Percentiles rank a stretch among this genome's conserved stretches.
Conservation (phyloP, 2,888 invertebrate species). For the Ephialtes manifestator region DNA sequence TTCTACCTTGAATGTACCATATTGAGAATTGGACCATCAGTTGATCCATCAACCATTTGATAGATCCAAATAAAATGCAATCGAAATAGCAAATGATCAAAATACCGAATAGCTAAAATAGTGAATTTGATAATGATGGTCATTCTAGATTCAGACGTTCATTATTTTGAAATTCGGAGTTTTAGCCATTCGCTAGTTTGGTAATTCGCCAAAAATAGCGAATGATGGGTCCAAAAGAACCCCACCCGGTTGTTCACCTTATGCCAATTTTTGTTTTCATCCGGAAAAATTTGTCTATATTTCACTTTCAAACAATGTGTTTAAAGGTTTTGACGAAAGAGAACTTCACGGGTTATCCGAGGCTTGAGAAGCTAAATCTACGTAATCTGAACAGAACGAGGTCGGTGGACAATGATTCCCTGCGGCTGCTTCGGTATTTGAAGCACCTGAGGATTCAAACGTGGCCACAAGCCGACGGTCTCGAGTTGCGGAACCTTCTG, state of each 20-base stretch:
- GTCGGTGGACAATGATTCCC: conserved; percentile 91
- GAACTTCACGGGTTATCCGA: conserved; percentile 90
- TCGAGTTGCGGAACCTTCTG: conserved; percentile 91
- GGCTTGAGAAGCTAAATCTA: conserved; percentile 92
- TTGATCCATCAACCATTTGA: too few relatives aligned
- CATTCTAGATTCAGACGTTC: neutral
- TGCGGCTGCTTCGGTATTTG: conserved; percentile 90
- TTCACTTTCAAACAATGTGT: neutral
- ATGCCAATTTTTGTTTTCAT: neutral
- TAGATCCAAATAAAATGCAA: too few relatives aligned
- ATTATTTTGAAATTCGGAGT: too few relatives aligned
- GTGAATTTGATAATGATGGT: too few relatives aligned
- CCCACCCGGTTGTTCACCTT: too few relatives aligned
- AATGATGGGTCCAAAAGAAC: too few relatives aligned
- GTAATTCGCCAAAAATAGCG: too few relatives aligned
- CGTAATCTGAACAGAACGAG: conserved; percentile 91
- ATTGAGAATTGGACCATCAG: too few relatives aligned
- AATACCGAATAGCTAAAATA: too few relatives aligned
- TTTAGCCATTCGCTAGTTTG: too few relatives aligned
- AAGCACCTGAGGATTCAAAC: conserved; percentile 91
- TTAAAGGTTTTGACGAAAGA: conserved; percentile 90
- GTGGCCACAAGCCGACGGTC: conserved; percentile 92
- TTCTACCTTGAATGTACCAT: too few relatives aligned
- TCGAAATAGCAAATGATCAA: too few relatives aligned
- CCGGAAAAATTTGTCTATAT: neutral